These are phyloP conservation scores for Mimachlamys varia DNA, from an alignment of 2,888 invertebrate genomes.

Conservation along the genomic window DNA sequence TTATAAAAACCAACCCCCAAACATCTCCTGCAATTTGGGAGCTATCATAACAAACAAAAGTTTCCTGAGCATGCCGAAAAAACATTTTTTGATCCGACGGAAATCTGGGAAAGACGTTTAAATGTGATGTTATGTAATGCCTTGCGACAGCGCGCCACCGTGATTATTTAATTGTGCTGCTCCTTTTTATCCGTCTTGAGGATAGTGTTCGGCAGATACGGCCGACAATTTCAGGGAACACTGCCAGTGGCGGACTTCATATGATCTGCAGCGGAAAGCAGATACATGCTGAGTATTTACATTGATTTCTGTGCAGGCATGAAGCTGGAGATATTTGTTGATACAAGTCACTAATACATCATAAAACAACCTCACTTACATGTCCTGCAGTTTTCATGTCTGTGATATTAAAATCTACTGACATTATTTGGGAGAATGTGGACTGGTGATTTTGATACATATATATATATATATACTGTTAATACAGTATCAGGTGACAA, in stretches of 20 bases:
- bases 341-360: background rate
- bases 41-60: conserved; percentile 10
- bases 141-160: background rate
- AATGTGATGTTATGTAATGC: background rate
- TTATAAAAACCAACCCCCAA: background rate
- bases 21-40: background rate
- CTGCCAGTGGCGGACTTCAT: background rate
- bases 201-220: background rate
- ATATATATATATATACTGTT: background rate
- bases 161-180: conserved; percentile 20
- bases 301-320: conserved; percentile 27
- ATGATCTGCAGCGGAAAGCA: background rate
- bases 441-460: background rate
- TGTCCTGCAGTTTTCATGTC: conserved; percentile 8
- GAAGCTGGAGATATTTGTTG: background rate
- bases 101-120: background rate
- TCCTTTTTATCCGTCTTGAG: background rate
- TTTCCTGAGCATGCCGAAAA: background rate
- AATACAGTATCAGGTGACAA: background rate
- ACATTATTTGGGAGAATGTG: background rate
- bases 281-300: background rate
- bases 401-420: background rate
- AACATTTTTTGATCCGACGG: background rate
- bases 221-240: background rate
- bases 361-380: background rate